Base-by-base conservation (phyloP, 37 sponge, comb jelly and placozoan species). In the Bolinopsis microptera region DNA sequence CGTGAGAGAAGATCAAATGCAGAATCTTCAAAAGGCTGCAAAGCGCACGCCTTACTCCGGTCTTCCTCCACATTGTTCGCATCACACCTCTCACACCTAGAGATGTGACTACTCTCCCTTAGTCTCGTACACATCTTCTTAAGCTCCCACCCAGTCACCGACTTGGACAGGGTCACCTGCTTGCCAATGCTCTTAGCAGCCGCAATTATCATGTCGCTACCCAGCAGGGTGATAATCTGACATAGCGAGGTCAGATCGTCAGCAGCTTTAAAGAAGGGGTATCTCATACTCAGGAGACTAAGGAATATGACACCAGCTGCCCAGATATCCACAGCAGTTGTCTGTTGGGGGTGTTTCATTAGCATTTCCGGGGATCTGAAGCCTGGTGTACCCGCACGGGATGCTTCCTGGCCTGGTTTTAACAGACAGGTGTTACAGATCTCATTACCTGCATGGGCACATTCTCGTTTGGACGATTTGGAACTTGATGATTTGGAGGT, bases 231-330 rank as follows among this genome's bases (percentile, higher is more conserved):
- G 27, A 94, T 88, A 23, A 98, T 95, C 92, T 97, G 97, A 27
- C 95, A 94, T 36, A 98, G 93, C 21, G 97, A 97, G 23, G 96
- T 94, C 83, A 96, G 93, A 93, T 98, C 99, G 94, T 98, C 97
- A 35, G 95, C 95, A 9, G 96, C 97, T 83, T 94, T 94, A 93
- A 98, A 98, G 95, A 98, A 98, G 48, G 99, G 99, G 69, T 98
- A 98, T 0, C 95, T 93, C 39, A 95, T 94, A 92, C 95, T 95
- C n/a, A 98, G 95, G n/a, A 98, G 75, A 31, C 95, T 96, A 34
- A 98, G 94, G 96, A 86, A 94, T 3, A 94, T 69, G 61, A 83
- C 72, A 9, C 76, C 94, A 16, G 90, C 76, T 28, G 72, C 72
- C 93, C 93, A 93, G 26, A 93, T 69, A 72, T 93, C 93, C n/a